These are phyloP conservation scores for Deroplatys truncata DNA, from an alignment of 2,888 invertebrate genomes.

Conservation along the genomic window DNA sequence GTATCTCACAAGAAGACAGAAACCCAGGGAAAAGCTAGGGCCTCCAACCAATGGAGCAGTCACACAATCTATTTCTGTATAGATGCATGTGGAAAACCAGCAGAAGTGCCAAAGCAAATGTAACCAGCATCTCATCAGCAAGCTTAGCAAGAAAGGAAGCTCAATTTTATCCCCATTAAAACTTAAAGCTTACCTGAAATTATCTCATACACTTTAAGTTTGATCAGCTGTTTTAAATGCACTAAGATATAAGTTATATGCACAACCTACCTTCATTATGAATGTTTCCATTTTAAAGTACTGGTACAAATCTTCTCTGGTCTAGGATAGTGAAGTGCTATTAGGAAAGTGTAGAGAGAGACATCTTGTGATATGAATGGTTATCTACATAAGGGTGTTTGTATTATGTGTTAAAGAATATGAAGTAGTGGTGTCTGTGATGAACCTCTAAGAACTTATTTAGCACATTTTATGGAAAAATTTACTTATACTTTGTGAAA, in stretches of 20 bases:
- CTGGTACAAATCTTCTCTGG: neutral
- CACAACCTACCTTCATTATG: neutral
- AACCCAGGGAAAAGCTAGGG: neutral
- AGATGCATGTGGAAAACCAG: neutral
- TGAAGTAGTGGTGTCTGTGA: neutral
- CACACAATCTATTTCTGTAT: neutral
- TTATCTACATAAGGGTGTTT: neutral
- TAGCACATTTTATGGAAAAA: neutral
- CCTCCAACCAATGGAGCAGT: neutral
- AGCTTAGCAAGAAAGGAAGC: neutral
- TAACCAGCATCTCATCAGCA: neutral
- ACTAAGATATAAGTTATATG: neutral
- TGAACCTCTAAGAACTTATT: neutral
- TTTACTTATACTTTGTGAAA: neutral
- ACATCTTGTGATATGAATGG: neutral
- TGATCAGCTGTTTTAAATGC: neutral
- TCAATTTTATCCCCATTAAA: neutral
- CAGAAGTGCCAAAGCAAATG: neutral
- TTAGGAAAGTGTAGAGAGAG: neutral
- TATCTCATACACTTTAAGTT: neutral
- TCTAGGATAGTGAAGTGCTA: neutral
- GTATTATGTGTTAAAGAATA: neutral
- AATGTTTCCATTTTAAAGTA: neutral
- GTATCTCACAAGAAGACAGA: conserved; percentile 36
- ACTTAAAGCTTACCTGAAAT: neutral